Percentiles rank a stretch among this genome's conserved stretches.
Conservation (phyloP, 2,797 vertebrate species). For the Atherinosoma microstoma region DNA sequence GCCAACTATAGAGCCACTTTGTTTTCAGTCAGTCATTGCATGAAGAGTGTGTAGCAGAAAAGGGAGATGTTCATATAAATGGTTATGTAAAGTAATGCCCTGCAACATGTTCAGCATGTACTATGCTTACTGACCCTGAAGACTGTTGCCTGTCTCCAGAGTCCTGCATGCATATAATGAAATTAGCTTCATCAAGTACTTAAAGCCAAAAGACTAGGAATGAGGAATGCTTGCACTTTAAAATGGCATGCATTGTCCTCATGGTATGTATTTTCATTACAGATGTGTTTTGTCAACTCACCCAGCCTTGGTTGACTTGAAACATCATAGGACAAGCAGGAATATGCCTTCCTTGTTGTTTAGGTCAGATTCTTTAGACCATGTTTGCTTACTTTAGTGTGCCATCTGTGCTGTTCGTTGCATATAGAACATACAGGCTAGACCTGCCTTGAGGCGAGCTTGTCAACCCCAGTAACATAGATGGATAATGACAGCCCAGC, state of each 20-base stretch:
- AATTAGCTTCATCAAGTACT: conserved; percentile 56
- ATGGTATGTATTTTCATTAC: background rate
- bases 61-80: conserved; percentile 27
- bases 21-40: conserved; percentile 41
- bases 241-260: background rate
- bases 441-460: conserved; percentile 38
- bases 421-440: conserved; percentile 34
- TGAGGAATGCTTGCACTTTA: conserved; percentile 19
- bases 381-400: conserved; percentile 16
- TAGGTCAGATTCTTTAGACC: conserved; percentile 17
- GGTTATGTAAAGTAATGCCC: conserved; percentile 64
- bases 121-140: conserved; percentile 66
- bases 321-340: background rate
- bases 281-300: background rate
- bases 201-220: conserved; percentile 36
- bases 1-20: conserved; percentile 13
- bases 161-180: conserved; percentile 53
- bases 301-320: conserved; percentile 6
- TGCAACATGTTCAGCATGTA: conserved; percentile 40
- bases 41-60: conserved; percentile 13
- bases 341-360: conserved; percentile 7
- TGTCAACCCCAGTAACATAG: conserved; percentile 39
- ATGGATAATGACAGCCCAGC: conserved; percentile 50
- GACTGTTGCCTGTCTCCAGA: conserved; percentile 37
- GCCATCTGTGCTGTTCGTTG: conserved; percentile 26